Evolutionary conservation across 53 echinoderm and acorn worm species (phyloP).

Genomic region (Zoroaster sp.): DNA sequence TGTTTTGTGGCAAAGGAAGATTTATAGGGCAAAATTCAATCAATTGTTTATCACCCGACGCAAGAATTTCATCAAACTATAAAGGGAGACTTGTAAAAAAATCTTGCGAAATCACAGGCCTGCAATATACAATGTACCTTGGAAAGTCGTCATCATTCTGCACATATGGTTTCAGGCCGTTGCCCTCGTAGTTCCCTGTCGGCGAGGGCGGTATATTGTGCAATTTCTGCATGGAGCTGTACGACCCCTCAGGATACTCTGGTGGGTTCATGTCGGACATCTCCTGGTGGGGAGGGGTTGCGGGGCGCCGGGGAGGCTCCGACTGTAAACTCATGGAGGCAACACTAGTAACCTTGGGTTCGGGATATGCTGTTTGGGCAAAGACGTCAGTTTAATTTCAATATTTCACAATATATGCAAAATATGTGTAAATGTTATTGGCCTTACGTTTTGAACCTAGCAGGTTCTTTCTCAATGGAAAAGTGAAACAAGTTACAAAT

Average conservation of each 20-base stretch:
- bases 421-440: too few relatives aligned
- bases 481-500: too few relatives aligned
- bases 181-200: constrained; percentile 53
- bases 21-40: too few relatives aligned
- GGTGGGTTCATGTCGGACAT: constrained; percentile 34
- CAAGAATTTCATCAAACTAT: too few relatives aligned
- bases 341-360: constrained; percentile 18
- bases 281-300: constrained; percentile 57
- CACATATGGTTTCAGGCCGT: constrained; percentile 73
- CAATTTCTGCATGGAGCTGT: constrained; percentile 49
- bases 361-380: constrained; percentile 7
- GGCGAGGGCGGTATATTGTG: constrained; percentile 44
- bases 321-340: constrained; percentile 23
- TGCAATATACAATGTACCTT: constrained; percentile 56
- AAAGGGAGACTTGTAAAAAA: too few relatives aligned
- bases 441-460: too few relatives aligned
- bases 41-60: too few relatives aligned
- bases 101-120: too few relatives aligned
- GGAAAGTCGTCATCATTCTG: constrained; percentile 89
- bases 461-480: too few relatives aligned
- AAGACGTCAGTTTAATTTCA: too few relatives aligned
- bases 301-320: constrained; percentile 23
- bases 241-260: constrained; percentile 8
- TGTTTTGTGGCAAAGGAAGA: too few relatives aligned
- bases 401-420: too few relatives aligned